These are phyloP conservation scores for Chirona hameri DNA, from an alignment of 2,888 invertebrate species.

Conservation along the genomic window DNA sequence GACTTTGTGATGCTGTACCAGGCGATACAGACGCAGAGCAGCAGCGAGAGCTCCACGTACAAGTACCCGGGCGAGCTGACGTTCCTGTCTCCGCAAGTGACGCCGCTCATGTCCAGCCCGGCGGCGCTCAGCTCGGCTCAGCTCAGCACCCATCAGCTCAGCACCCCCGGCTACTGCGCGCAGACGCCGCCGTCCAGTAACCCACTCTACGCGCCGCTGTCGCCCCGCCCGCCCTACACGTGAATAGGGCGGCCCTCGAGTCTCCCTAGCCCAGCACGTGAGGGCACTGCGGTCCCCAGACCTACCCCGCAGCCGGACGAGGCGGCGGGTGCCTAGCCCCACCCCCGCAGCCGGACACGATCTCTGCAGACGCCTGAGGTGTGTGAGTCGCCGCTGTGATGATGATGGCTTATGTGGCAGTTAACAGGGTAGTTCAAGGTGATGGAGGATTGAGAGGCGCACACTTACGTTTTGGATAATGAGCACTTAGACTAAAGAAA, in stretches of 20 bases:
- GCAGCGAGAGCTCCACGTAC: conserved; percentile 86
- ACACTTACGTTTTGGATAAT: no score
- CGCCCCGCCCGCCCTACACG: neutral
- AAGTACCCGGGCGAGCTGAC: conserved; percentile 84
- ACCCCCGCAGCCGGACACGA: no score
- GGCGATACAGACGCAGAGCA: conserved; percentile 71
- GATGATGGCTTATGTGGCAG: no score
- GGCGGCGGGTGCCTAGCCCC: no score
- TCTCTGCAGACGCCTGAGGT: no score
- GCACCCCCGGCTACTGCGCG: neutral
- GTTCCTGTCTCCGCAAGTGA: neutral
- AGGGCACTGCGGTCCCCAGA: no score
- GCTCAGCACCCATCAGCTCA: neutral
- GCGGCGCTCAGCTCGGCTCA: neutral
- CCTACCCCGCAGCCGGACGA: no score
- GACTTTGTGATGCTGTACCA: conserved; percentile 91
- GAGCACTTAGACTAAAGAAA: no score
- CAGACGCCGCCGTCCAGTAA: neutral
- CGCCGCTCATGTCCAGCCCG: neutral
- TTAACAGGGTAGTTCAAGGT: no score
- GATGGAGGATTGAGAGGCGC: no score
- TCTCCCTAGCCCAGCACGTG: no score
- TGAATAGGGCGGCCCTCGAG: neutral
- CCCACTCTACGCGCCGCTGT: neutral
- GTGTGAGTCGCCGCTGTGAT: no score